Percentiles rank a stretch among this genome's conserved stretches.
Evolutionary conservation across 2,797 vertebrate species (phyloP).

Genomic region (Syngnathus acus): DNA sequence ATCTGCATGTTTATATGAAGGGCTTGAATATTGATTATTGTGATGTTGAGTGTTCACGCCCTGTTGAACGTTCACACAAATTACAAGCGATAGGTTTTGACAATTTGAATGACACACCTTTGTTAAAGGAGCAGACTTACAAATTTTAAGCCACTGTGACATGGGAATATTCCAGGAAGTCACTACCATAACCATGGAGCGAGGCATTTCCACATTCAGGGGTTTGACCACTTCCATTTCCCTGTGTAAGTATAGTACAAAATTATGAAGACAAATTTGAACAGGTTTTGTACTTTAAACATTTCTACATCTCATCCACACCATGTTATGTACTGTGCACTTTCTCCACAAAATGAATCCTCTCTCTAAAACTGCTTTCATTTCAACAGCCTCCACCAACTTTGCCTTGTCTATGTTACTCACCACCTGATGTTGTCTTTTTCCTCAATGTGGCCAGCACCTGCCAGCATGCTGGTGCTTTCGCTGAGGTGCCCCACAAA

Average conservation of each 20-base stretch:
- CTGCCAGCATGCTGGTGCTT: slow-evolving; percentile 76
- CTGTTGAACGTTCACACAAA: background rate
- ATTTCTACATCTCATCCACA: background rate
- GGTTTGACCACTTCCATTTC: slow-evolving; percentile 80
- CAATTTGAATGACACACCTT: background rate
- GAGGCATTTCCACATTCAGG: slow-evolving; percentile 79
- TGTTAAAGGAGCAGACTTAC: slow-evolving; percentile 55
- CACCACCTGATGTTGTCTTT: slow-evolving; percentile 80
- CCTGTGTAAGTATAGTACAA: slow-evolving; percentile 54
- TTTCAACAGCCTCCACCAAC: background rate
- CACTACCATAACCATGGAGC: slow-evolving; percentile 89
- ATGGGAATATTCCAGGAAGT: slow-evolving; percentile 91
- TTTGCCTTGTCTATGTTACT: slow-evolving; percentile 9
- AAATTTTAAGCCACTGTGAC: slow-evolving; percentile 87
- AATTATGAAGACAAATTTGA: background rate
- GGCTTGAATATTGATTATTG: background rate
- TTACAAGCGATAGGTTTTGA: background rate
- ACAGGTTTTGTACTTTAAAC: background rate
- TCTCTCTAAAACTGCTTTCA: background rate
- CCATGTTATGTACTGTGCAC: background rate
- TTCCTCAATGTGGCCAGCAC: slow-evolving; percentile 76
- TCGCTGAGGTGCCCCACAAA: slow-evolving; percentile 91
- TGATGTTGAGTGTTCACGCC: background rate
- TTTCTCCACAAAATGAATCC: background rate
- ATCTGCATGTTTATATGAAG: background rate